Percentiles rank a stretch among this genome's conserved stretches.
phyloP scores from a whole-genome alignment of 2,113 vertebrate genomes.

The Carassius auratus region DNA sequence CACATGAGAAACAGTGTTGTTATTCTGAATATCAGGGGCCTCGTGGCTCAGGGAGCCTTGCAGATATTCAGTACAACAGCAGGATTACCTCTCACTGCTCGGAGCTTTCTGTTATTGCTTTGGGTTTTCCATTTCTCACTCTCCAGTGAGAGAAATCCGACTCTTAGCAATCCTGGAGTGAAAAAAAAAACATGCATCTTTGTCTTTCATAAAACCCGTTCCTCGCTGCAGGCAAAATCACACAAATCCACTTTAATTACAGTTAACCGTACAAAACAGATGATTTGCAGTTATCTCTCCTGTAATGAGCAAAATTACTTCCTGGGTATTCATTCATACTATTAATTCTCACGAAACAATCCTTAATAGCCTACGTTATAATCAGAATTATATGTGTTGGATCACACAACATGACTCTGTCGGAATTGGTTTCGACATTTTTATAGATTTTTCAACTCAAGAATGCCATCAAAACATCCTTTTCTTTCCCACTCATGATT shows the following conservation, averaged over 20 bases:
- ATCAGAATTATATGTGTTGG: neutral
- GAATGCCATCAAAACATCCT: conserved; percentile 20
- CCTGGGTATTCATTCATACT: neutral
- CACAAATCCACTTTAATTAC: neutral
- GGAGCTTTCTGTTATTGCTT: neutral
- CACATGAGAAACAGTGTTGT: neutral
- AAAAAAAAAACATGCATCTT: neutral
- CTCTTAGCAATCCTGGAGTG: neutral
- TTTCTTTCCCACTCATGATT: neutral
- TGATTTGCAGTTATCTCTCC: neutral
- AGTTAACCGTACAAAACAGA: conserved; percentile 2
- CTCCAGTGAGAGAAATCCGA: neutral
- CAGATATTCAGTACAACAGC: conserved; percentile 2
- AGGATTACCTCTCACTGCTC: conserved; percentile 4
- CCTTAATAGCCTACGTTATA: neutral
- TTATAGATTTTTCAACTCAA: neutral
- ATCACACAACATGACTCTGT: neutral
- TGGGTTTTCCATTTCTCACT: conserved; percentile 4
- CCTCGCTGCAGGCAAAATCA: neutral
- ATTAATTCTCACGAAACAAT: neutral
- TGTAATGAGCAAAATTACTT: neutral
- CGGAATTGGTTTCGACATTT: neutral
- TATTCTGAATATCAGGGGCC: neutral
- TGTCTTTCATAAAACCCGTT: conserved; percentile 21
- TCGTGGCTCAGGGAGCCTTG: neutral